These are phyloP conservation scores for Rhinoraja longicauda DNA, from an alignment of 2,797 vertebrate species.

Conservation along the genomic window DNA sequence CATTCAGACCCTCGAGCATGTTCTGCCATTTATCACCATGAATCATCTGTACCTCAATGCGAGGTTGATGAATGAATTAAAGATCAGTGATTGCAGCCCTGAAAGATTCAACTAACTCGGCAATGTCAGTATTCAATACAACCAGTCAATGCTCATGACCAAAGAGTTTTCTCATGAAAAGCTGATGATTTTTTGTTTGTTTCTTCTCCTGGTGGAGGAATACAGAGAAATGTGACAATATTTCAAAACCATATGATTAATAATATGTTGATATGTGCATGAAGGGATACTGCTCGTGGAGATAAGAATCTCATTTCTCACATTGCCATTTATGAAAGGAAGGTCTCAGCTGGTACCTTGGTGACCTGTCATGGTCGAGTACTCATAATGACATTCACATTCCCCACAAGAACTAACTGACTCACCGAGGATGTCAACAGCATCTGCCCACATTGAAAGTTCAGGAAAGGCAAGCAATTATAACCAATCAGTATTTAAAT, in stretches of 20 bases:
- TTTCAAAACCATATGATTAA: background rate
- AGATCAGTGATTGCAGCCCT: no score
- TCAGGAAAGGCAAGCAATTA: background rate
- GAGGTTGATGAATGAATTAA: no score
- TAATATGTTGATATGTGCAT: constrained; percentile 6
- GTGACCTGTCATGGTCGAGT: background rate
- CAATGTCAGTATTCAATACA: background rate
- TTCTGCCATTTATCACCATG: background rate
- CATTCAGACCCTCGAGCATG: background rate
- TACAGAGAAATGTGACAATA: background rate
- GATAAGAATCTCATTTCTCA: background rate
- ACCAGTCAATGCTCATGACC: background rate
- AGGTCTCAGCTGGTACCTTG: background rate
- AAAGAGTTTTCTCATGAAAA: background rate
- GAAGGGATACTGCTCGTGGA: background rate
- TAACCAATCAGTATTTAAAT: background rate
- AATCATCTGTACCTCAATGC: background rate
- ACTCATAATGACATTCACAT: background rate
- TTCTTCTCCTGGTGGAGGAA: background rate
- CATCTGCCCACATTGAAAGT: background rate
- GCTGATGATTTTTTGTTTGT: background rate
- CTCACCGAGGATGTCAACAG: background rate
- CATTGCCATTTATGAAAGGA: background rate
- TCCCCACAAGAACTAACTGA: background rate
- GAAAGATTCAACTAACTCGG: no score